Evolutionary conservation across 1,140 invertebrate species (phyloP), one percentile per base, ranked within the genome.

Genomic region (Augochlora pura): DNA sequence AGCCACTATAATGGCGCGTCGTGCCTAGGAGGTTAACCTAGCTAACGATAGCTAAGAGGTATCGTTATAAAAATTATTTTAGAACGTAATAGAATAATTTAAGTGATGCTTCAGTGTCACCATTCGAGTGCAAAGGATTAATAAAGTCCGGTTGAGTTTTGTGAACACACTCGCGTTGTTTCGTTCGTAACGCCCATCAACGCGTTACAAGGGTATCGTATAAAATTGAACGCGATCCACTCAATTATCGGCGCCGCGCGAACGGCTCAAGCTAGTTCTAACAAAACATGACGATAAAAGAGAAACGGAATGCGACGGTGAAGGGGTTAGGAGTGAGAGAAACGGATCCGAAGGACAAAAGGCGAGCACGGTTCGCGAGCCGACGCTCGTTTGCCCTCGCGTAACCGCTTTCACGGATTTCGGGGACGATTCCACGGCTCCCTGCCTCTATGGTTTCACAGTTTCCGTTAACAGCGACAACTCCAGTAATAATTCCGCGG

Each of bases 331-430:
- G 4, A n/a, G 21, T 6, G n/a, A 57, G 21, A n/a, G n/a, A 46
- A n/a, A 57, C 8, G 49, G 21, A 66, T 66, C 64, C 39, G n/a
- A 12, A 54, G 38, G 65, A 76, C 73, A 78, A 78, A 63, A 25
- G 60, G n/a, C 68, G 54, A 42, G 1, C 38, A 27, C 18, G 27
- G 52, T 64, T 72, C 59, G 68, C 27, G n/a, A 70, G 74, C 46
- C 66, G 75, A 63, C 66, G 59, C 32, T 77, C 76, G 68, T 77
- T 77, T 54, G 10, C 46, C 68, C 42, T 64, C 59, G 68, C 71
- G 68, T 78, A 78, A 72, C 76, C 76, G 69, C 60, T 78, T 78
- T 78, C 76, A 64, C 69, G 69, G 76, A 65, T 78, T 78, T 78
- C 60, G 69, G 63, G n/a, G 21, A 64, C 69, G 60, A 78, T 78